Base-by-base conservation (phyloP, 2,113 vertebrate genomes). In the Dromaius novaehollandiae region DNA sequence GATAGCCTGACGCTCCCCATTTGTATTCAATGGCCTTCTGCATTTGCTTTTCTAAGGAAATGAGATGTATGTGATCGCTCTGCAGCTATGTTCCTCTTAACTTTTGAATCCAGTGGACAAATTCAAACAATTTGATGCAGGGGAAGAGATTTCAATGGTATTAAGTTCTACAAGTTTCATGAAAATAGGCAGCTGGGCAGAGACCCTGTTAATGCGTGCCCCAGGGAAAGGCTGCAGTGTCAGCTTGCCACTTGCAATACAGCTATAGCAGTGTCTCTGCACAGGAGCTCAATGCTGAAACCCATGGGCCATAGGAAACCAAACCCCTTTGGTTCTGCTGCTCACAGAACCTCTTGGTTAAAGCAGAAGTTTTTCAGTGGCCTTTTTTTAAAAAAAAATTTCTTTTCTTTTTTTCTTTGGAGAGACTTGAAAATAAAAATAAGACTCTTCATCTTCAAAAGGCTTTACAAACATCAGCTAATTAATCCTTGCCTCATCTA, bases 381-480 rank as follows among this genome's bases (percentile, higher is more conserved):
- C 79, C 55, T 83, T 89, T 38, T 38, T 38, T 38, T 7, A 38
- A 38, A 38, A 38, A 38, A 38, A 38, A 38, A 8, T 78, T 34
- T 28, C 28, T 32, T 36, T 73, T 61, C 56, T 85, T 81, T 83
- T 81, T 11, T 15, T 6, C 24, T 90, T 94, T 88, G 34, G 73
- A 78, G 79, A 75, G 51, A 79, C 73, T 94, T 96, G 87, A 95
- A 96, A 96, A 92, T 78, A 80, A 95, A 95, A 95, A 96, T 95
- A 96, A 96, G 88, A 60, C 73, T 95, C 95, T 88, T 90, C 76
- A 90, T 97, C 95, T 96, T 97, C 94, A 96, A 91, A 97, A 93
- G 55, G 86, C 91, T 95, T 93, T 91, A 79, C 90, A 90, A 89
- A 84, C 89, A 96, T 90, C 88, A 86, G 77, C 95, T 96, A 96